A percentile compares a stretch with the other conserved stretches of the same genome.
Evolutionary conservation across 2,888 invertebrate species (phyloP).

Genomic region (Melanostoma mellinum): DNA sequence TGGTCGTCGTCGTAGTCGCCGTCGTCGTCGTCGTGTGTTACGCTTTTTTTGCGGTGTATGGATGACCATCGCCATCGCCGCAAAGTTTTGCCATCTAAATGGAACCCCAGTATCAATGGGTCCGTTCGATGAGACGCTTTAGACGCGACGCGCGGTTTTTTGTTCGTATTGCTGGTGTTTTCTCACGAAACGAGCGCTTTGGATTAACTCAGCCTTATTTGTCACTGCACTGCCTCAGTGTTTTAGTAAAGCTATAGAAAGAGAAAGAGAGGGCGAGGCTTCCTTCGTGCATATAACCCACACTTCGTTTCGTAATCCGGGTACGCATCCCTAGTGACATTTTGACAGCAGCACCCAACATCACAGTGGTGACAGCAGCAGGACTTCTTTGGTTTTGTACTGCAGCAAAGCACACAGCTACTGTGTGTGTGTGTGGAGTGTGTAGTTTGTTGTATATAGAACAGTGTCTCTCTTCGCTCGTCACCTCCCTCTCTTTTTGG

Average conservation of each 20-base stretch:
- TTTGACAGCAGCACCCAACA: slow-evolving; percentile 52
- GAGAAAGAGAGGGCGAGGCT: slow-evolving; percentile 58
- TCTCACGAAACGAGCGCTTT: slow-evolving; percentile 9
- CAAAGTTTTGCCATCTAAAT: slow-evolving; percentile 70
- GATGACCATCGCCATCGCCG: slow-evolving; percentile 71
- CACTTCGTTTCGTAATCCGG: slow-evolving; percentile 17
- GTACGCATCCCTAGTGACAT: slow-evolving; percentile 70
- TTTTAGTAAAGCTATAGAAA: slow-evolving; percentile 1
- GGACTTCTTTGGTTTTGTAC: slow-evolving; percentile 57
- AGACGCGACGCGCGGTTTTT: slow-evolving; percentile 62
- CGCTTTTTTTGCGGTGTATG: slow-evolving; percentile 50
- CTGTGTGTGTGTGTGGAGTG: slow-evolving; percentile 17
- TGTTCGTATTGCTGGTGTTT: slow-evolving; percentile 15
- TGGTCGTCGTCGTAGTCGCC: not conserved
- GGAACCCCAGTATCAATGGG: slow-evolving; percentile 70
- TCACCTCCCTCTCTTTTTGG: slow-evolving; percentile 66
- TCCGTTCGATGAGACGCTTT: slow-evolving; percentile 71
- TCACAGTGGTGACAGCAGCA: slow-evolving; percentile 55
- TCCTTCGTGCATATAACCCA: slow-evolving; percentile 27
- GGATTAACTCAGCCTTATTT: slow-evolving; percentile 19
- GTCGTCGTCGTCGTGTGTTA: slow-evolving; percentile 18
- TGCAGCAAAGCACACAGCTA: slow-evolving; percentile 1
- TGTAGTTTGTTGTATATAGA: slow-evolving; percentile 45
- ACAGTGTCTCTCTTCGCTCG: slow-evolving; percentile 59
- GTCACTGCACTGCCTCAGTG: not conserved